phyloP scores from a whole-genome alignment of 1,140 invertebrate genomes.

The Drosophila auraria region DNA sequence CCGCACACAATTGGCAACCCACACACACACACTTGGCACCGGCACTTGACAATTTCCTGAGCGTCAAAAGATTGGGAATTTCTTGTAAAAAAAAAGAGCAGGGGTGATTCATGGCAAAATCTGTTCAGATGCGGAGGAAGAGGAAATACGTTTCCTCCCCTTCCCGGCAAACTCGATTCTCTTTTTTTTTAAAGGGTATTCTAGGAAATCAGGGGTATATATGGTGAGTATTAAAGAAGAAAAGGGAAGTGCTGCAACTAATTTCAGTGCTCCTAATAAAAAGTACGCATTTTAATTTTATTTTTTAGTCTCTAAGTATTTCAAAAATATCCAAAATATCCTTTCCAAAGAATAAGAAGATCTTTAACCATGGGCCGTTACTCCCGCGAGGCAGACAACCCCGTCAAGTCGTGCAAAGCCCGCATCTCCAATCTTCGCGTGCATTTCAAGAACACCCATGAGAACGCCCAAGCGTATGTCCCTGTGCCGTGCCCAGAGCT shows the following conservation, averaged over 20 bases:
- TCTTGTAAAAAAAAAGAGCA: constrained; percentile 12
- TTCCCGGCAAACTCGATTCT: neutral
- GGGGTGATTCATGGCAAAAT: constrained; percentile 30
- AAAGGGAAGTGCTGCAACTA: neutral
- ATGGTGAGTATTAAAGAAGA: accelerated
- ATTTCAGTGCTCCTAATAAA: no score
- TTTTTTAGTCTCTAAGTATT: no score
- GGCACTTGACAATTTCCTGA: constrained; percentile 70
- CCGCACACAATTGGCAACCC: constrained; percentile 18
- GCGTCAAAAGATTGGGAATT: constrained; percentile 48
- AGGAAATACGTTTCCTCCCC: constrained; percentile 29
- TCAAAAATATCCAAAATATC: no score
- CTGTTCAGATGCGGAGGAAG: constrained; percentile 4
- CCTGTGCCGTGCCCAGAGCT: constrained; percentile 95
- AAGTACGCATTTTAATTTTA: no score
- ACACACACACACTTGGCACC: constrained; percentile 25
- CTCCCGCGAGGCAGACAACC: no score
- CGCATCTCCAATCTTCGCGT: no score
- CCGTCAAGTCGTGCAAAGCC: no score
- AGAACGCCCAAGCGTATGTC: constrained; percentile 98
- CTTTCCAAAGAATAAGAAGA: no score
- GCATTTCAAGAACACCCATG: constrained; percentile 95
- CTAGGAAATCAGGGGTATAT: neutral
- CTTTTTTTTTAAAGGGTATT: constrained; percentile 4
- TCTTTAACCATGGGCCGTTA: no score